A percentile compares a stretch with the other conserved stretches of the same genome.
These are phyloP conservation scores for Seira sanloemensis DNA, from an alignment of 2,888 invertebrate genomes.

Conservation along the genomic window DNA sequence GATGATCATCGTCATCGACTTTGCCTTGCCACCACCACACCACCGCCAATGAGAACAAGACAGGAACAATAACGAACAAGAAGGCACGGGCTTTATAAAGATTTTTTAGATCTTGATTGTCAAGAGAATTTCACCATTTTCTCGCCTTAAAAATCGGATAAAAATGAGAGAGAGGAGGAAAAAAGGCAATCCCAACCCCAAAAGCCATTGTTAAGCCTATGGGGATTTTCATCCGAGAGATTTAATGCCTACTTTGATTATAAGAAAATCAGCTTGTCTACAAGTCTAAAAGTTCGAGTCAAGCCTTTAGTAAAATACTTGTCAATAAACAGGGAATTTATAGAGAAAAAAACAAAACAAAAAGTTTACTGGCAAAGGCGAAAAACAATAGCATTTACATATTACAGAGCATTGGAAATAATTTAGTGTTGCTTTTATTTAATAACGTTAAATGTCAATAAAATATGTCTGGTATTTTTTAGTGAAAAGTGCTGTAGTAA, in stretches of 20 bases:
- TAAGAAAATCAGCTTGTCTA: too few species aligned
- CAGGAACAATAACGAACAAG: slow-evolving; percentile 32
- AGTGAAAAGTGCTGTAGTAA: neutral
- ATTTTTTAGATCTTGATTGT: slow-evolving; percentile 32
- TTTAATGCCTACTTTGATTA: slow-evolving; percentile 13
- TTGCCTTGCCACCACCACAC: slow-evolving; percentile 21
- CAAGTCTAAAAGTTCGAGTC: too few species aligned
- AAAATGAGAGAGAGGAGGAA: slow-evolving; percentile 29
- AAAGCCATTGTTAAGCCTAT: neutral
- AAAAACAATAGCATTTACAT: too few species aligned
- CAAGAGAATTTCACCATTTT: slow-evolving; percentile 63
- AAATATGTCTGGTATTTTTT: too few species aligned
- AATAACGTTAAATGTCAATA: too few species aligned
- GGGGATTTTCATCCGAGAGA: neutral
- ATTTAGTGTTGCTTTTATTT: too few species aligned
- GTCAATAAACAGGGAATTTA: too few species aligned
- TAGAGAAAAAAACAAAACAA: too few species aligned
- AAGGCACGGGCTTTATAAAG: slow-evolving; percentile 40
- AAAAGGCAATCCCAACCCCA: slow-evolving; percentile 3
- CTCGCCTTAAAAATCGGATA: slow-evolving; percentile 54
- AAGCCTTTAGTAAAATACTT: too few species aligned
- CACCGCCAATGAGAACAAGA: slow-evolving; percentile 58
- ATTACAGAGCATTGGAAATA: too few species aligned
- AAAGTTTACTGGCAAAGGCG: too few species aligned
- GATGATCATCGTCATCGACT: slow-evolving; percentile 46